Base-by-base conservation (phyloP, 2,797 vertebrate genomes). In the Enteromius trimaculatus region DNA sequence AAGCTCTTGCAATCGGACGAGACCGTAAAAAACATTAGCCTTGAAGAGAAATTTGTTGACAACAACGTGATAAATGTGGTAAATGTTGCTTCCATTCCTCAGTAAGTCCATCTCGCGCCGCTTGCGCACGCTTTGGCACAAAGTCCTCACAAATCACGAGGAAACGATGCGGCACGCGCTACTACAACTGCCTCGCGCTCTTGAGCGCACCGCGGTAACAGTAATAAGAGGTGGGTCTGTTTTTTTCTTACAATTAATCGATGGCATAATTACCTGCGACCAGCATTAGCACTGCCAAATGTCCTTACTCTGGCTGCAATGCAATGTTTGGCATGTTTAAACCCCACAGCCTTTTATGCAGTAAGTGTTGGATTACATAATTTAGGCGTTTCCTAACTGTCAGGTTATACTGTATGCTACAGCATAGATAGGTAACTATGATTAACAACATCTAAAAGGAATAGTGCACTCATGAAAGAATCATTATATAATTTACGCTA, bases 211-310 rank as follows among this genome's bases (percentile, higher is more conserved):
- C 64, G 44, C 62, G 62, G 21, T 26, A 55, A 53, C 29, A 13
- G 47, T 31, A n/a, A 72, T 31, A 37, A 72, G 44, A 69, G 31
- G 49, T 42, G 78, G 49, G 21, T 58, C 39, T 70, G 23, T 58
- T 26, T 19, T 39, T 14, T 34, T 37, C 19, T 64, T 58, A 65
- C 58, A 81, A 51, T 51, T 65, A 65, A 81, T 72, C 42, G 44
- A 74, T 81, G 42, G 42, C 58, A 71, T 72, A 72, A 74, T 81
- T 81, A 81, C 55, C 55, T 65, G 42, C 37, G 58, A 8, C 21
- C 80, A 49, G 55, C 76, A 74, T 64, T 31, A 8, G 5, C 23
- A 34, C 19, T 62, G 37, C 26, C 79, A 81, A 34, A 21, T 16
- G 9, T 17, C 26, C 21, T 17, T 8, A 64, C 21, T 37, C 31